A percentile compares a stretch with the other conserved stretches of the same genome.
phyloP scores from a whole-genome alignment of 2,797 vertebrate genomes.

The Pseudotriccus pelzelni region DNA sequence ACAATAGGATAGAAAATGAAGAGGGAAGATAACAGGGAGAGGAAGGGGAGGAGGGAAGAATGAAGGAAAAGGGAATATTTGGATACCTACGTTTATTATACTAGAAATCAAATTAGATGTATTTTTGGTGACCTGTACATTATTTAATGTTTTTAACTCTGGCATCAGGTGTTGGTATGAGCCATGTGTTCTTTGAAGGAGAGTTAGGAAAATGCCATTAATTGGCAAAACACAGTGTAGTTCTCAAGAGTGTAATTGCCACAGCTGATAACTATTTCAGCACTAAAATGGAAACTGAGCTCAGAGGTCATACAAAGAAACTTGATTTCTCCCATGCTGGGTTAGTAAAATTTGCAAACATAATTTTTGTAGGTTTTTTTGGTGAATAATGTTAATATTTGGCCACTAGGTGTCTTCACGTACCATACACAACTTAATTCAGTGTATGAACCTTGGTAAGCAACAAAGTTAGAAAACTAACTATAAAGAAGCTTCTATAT shows the following conservation, averaged over 20 bases:
- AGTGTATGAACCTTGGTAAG: neutral
- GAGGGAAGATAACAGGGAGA: neutral
- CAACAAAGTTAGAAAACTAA: neutral
- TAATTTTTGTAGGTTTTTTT: neutral
- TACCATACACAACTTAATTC: neutral
- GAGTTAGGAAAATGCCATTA: neutral
- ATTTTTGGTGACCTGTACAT: neutral
- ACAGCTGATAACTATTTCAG: neutral
- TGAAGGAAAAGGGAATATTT: neutral
- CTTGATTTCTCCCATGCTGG: neutral
- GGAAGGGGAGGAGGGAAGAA: neutral
- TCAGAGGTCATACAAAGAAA: neutral
- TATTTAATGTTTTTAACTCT: neutral
- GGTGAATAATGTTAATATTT: neutral
- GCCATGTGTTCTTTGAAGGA: neutral
- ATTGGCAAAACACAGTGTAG: neutral
- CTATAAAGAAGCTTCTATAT: neutral
- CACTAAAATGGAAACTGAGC: neutral
- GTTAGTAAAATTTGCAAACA: neutral
- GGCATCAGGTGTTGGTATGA: neutral
- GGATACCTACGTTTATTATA: neutral
- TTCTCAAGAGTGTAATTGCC: neutral
- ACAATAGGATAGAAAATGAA: neutral
- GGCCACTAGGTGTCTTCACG: slow-evolving; percentile 42
- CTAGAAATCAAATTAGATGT: neutral